Percentiles rank a stretch among this genome's conserved stretches.
Conservation (phyloP, 92 coral and sea anemone genomes). For the Porites rus region DNA sequence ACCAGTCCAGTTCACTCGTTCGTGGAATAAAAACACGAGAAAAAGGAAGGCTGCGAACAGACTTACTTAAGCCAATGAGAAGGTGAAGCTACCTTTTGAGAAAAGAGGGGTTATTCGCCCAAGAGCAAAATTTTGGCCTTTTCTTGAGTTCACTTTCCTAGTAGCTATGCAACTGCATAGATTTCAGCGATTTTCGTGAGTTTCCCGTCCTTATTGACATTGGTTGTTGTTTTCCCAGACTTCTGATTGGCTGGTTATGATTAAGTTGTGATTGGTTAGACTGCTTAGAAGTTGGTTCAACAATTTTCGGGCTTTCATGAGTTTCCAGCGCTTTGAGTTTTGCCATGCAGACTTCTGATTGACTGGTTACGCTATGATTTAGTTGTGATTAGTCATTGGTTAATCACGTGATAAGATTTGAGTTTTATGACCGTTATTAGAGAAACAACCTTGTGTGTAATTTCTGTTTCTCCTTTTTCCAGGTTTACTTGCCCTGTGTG, state of each 20-base stretch:
- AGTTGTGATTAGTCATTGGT: not conserved
- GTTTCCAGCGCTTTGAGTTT: slow-evolving; percentile 4
- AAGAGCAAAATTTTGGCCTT: not conserved
- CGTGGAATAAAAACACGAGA: too few species aligned
- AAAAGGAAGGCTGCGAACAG: not conserved
- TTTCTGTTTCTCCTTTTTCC: not conserved
- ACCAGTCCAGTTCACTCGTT: too few species aligned
- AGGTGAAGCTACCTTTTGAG: not conserved
- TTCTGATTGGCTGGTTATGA: too few species aligned
- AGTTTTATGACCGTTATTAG: not conserved
- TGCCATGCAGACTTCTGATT: not conserved
- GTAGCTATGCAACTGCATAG: not conserved
- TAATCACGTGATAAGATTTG: not conserved
- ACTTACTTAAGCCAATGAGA: not conserved
- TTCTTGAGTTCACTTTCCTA: not conserved
- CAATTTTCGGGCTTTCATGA: not conserved
- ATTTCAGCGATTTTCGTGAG: not conserved
- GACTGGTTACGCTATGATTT: not conserved
- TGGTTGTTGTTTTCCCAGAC: too few species aligned
- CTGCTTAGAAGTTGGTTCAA: too few species aligned
- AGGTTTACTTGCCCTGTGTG: slow-evolving; percentile 97
- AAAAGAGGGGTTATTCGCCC: not conserved
- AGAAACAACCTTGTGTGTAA: not conserved
- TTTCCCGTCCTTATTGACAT: not conserved
- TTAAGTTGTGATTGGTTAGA: too few species aligned